Base-by-base conservation (phyloP, 2,797 vertebrate genomes). In the Cyprinodon diabolis region DNA sequence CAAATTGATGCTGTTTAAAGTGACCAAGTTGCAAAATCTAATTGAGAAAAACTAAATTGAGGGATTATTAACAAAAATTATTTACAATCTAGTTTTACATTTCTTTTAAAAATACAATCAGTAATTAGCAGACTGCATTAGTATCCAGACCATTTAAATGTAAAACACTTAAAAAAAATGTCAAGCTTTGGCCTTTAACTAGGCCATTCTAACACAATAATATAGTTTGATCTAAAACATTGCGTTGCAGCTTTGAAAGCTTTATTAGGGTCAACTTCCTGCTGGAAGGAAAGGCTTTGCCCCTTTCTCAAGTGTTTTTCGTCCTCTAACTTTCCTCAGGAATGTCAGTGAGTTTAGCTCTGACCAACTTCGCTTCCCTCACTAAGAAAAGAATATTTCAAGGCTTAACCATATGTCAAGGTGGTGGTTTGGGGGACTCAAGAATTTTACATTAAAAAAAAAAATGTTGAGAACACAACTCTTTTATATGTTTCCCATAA, bases 21-120 rank as follows among this genome's bases (percentile, higher is more conserved):
- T 63, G 58, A 11, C n/a, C 19, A 45, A 6, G 10, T 43, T 52
- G 51, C 52, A 47, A 77, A 40, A 70, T 37, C 7, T 57, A 62
- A 81, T 78, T 30, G 65, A 77, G 71, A 66, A 68, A 56, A 75
- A 71, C 57, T 12, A 10, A 3, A 19, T 30, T 30, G 30, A 30
- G 30, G 3, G 30, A 30, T 30, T 30, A 30, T 30, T 30, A 30
- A 30, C 30, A 30, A 30, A 30, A 30, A 3, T 30, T 30, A 30
- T 30, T 30, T 30, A 30, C 30, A 30, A 30, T 30, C 2, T 30
- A 30, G 8, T 3, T 58, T 58, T 58, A 6, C 17, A 49, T 13
- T 19, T 52, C 19, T 4, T 52, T 55, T n/a, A 55, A 19, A 55
- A 55, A 62, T 10, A 63, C 17, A 43, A 13, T 21, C 37, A 43